These are phyloP conservation scores for Nerophis lumbriciformis DNA, from an alignment of 2,113 vertebrate genomes.

Conservation along the genomic window DNA sequence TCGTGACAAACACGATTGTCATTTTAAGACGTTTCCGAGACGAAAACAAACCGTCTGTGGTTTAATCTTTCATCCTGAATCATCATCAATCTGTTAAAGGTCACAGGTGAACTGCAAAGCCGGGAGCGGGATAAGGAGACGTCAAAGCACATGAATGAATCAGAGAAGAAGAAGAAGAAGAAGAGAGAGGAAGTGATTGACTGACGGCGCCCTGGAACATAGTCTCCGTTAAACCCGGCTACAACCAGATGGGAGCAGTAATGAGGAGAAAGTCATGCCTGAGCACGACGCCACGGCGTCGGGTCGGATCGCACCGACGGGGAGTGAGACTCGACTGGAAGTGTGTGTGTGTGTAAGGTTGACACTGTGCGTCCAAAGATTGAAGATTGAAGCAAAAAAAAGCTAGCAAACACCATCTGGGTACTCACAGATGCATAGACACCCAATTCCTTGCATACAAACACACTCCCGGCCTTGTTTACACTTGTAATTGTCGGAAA, in stretches of 20 bases:
- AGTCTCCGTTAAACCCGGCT: conserved; percentile 28
- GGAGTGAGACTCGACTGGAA: conserved; percentile 28
- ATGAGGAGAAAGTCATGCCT: conserved; percentile 46
- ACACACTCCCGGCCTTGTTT: neutral
- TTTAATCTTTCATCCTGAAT: too few relatives aligned
- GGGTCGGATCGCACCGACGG: conserved; percentile 30
- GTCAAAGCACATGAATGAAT: conserved; percentile 1
- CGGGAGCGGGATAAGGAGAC: neutral
- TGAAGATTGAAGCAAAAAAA: conserved; percentile 28
- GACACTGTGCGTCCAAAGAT: conserved; percentile 12
- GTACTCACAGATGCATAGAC: conserved; percentile 31
- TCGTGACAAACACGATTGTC: too few relatives aligned
- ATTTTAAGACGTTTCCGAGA: too few relatives aligned
- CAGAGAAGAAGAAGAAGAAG: neutral
- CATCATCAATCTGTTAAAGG: conserved; percentile 3
- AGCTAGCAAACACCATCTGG: conserved; percentile 46
- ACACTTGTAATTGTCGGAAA: conserved; percentile 4
- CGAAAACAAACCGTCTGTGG: too few relatives aligned
- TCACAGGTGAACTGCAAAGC: neutral
- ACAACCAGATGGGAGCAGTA: conserved; percentile 46
- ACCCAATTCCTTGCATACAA: conserved; percentile 14
- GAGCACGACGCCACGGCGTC: conserved; percentile 36
- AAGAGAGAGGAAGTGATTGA: conserved; percentile 30
- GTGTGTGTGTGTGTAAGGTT: conserved; percentile 2
- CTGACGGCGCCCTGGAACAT: conserved; percentile 24